phyloP scores from a whole-genome alignment of 2,797 vertebrate species.

The Myotis myotis region DNA sequence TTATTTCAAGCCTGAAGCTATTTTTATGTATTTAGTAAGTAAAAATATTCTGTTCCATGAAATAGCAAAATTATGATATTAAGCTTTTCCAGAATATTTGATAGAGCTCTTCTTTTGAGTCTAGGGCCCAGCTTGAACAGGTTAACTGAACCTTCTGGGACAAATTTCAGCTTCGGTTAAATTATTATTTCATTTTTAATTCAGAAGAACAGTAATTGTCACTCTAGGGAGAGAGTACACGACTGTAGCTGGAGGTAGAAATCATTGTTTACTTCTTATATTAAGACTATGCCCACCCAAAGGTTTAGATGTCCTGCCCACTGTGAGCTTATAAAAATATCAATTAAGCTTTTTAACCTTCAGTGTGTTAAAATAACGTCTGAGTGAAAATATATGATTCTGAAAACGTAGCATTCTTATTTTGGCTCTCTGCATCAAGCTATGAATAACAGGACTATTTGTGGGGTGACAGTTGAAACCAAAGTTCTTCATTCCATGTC shows the following conservation, averaged over 20 bases:
- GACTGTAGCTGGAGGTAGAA: not conserved
- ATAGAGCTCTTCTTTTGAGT: not conserved
- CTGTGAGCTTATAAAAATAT: not conserved
- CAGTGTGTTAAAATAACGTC: not conserved
- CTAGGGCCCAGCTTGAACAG: not conserved
- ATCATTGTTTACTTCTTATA: not conserved
- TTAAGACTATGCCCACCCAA: too few species aligned
- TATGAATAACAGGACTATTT: not conserved
- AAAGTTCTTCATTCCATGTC: not conserved
- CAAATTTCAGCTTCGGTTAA: not conserved
- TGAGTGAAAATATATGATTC: not conserved
- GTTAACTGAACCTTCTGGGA: not conserved
- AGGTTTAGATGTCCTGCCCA: not conserved
- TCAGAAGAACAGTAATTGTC: not conserved
- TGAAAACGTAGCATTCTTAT: not conserved
- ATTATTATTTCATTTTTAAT: conserved; percentile 4
- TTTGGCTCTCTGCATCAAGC: not conserved
- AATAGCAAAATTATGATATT: not conserved
- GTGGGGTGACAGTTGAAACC: not conserved
- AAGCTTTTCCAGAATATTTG: not conserved
- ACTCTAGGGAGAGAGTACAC: not conserved
- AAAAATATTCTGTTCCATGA: conserved; percentile 49
- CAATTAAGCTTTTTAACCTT: not conserved
- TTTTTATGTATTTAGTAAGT: conserved; percentile 66
- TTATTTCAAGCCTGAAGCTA: conserved; percentile 57